Base-by-base conservation (phyloP, 2,113 vertebrate genomes). In the Lota lota region DNA sequence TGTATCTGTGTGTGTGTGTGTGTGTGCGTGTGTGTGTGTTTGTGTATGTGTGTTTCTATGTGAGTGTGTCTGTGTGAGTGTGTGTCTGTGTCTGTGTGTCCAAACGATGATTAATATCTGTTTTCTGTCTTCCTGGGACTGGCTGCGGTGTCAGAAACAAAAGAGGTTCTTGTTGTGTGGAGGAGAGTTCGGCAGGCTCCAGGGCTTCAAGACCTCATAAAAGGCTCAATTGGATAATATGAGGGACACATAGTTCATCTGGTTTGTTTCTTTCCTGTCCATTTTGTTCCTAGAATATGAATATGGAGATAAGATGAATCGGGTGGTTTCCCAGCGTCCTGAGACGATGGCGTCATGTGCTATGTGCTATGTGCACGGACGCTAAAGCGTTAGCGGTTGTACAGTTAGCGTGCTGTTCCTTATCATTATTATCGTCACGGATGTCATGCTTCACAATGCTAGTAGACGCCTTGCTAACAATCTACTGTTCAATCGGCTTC, bases 51-150 rank as follows among this genome's bases (percentile, higher is more conserved):
- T 28, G 24, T 28, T 0, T 28, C 3, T 28, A 5, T 28, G 24
- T 28, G 24, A 5, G 0, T 33, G 28, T 33, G 28, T 33, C 4
- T 5, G 28, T 33, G 28, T 33, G 28, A 5, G 28, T 33, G 28
- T 33, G 28, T 33, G 4, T 33, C 4, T 33, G 28, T 33, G 28
- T 33, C 0, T 33, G 28, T 33, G 28, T 6, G 7, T 88, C 94
- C 94, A 95, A 94, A 94, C 90, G 91, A 95, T 98, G 95, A 98
- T 97, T 97, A 96, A 98, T 97, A 95, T 96, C 94, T 88, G 85
- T 91, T 92, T 94, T 90, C 92, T 94, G 92, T 96, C 94, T 95
- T 93, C 83, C 88, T 91, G 88, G 79, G 87, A 92, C 92, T 87
- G 85, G 88, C 91, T 85, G 85, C 90, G 81, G 86, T 84, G 85